Evolutionary conservation across 1,140 invertebrate genomes (phyloP).

Genomic region (Prorops nasuta): DNA sequence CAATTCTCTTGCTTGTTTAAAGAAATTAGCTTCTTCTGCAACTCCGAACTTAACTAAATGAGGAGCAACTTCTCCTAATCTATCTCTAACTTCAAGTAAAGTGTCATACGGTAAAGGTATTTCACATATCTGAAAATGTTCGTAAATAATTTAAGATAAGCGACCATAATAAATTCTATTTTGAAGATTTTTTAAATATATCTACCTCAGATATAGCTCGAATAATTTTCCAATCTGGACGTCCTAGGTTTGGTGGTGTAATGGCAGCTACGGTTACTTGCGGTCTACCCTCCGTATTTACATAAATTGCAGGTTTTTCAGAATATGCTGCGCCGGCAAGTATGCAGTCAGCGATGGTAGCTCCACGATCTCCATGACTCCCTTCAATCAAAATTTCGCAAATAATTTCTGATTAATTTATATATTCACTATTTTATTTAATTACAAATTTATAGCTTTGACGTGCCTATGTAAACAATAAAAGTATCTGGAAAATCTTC

Average conservation of each 20-base stretch:
- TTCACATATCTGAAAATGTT: slow-evolving; percentile 78
- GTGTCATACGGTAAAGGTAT: slow-evolving; percentile 86
- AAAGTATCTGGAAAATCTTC: slow-evolving; percentile 82
- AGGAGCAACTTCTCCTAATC: slow-evolving; percentile 85
- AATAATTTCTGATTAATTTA: slow-evolving; percentile 6
- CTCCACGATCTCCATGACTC: slow-evolving; percentile 94
- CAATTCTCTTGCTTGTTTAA: slow-evolving; percentile 71
- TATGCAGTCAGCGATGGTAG: slow-evolving; percentile 88
- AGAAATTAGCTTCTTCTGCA: slow-evolving; percentile 82
- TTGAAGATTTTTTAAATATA: not conserved
- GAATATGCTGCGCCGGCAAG: slow-evolving; percentile 98
- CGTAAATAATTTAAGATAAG: slow-evolving; percentile 38
- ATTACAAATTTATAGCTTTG: slow-evolving; percentile 1
- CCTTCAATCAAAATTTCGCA: slow-evolving; percentile 64
- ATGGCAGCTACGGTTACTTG: slow-evolving; percentile 90
- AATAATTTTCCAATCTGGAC: slow-evolving; percentile 99
- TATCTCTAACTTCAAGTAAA: slow-evolving; percentile 76
- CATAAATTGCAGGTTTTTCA: slow-evolving; percentile 95
- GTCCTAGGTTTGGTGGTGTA: slow-evolving; percentile 89
- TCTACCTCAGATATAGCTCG: slow-evolving; percentile 77
- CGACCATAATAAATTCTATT: not conserved
- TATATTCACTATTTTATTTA: not conserved
- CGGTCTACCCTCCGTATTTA: slow-evolving; percentile 96
- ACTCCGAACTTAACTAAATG: slow-evolving; percentile 82
- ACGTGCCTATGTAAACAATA: slow-evolving; percentile 87